phyloP scores from a whole-genome alignment of 2,113 vertebrate species.

The Anthoscopus minutus region DNA sequence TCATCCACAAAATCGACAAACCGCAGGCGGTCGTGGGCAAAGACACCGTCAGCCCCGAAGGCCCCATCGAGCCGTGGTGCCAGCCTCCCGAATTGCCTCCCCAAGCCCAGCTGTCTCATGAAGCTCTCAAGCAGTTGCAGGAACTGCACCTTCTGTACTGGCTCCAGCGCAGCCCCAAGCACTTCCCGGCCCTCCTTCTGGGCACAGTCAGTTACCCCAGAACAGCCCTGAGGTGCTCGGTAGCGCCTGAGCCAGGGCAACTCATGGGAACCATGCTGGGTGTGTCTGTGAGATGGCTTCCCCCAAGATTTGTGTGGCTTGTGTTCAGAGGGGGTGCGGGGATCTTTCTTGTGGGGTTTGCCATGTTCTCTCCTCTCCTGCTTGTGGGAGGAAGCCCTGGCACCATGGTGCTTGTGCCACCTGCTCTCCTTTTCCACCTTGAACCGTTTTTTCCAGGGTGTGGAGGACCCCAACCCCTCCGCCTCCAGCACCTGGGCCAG shows the following conservation, averaged over 20 bases:
- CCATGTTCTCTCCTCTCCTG: not conserved
- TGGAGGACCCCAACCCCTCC: not conserved
- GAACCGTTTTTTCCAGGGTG: not conserved
- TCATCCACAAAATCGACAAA: slow-evolving; percentile 85
- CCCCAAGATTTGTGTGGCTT: not conserved
- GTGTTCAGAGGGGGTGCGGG: not conserved
- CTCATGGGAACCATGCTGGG: slow-evolving; percentile 48
- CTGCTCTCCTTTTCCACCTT: not conserved
- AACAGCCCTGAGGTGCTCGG: slow-evolving; percentile 67
- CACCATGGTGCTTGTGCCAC: not conserved
- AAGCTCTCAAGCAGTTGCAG: slow-evolving; percentile 74
- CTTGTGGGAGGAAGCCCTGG: not conserved
- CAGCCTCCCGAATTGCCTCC: slow-evolving; percentile 44
- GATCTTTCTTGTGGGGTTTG: not conserved
- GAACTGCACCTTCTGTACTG: slow-evolving; percentile 74
- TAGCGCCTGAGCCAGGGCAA: slow-evolving; percentile 55
- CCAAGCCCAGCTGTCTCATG: slow-evolving; percentile 68
- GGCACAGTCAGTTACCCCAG: slow-evolving; percentile 73
- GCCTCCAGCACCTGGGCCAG: slow-evolving; percentile 44
- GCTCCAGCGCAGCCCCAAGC: slow-evolving; percentile 52
- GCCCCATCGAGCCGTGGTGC: slow-evolving; percentile 43
- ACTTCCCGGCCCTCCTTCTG: slow-evolving; percentile 70
- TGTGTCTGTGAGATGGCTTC: not conserved
- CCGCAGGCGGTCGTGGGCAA: slow-evolving; percentile 79
- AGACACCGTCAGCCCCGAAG: slow-evolving; percentile 74